Conservation (phyloP, 1,140 invertebrate species). For the Bombus sibiricus region DNA sequence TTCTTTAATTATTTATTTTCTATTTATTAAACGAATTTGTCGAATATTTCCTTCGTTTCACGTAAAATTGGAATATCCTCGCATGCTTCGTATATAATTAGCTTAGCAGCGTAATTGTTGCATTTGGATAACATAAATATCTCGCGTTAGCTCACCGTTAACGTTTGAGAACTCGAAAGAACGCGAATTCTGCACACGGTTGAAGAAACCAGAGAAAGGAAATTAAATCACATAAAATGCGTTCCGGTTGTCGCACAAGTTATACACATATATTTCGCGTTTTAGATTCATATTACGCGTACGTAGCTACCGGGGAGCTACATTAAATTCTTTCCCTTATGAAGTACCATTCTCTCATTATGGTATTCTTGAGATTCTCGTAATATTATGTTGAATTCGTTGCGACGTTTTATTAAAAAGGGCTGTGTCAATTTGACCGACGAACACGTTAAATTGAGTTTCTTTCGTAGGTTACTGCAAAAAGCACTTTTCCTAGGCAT, state of each 20-base stretch:
- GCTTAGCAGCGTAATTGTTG: background rate
- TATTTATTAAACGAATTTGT: background rate
- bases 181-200: background rate
- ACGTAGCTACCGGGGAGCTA: conserved; percentile 4
- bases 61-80: background rate
- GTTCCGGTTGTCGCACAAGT: background rate
- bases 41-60: background rate
- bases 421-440: background rate
- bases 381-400: conserved; percentile 7
- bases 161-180: conserved; percentile 3
- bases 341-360: conserved; percentile 12
- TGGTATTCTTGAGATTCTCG: conserved; percentile 23
- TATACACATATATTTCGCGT: conserved; percentile 13
- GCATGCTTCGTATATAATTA: background rate
- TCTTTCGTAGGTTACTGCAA: background rate
- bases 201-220: background rate
- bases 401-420: conserved; percentile 11
- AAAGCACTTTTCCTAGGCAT: background rate
- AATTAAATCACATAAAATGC: conserved; percentile 39
- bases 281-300: conserved; percentile 12
- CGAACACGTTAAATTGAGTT: background rate
- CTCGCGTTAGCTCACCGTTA: background rate
- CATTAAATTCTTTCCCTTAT: conserved; percentile 32
- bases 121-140: background rate
- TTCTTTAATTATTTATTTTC: background rate